A percentile compares a stretch with the other conserved stretches of the same genome.
Evolutionary conservation across 2,888 invertebrate species (phyloP).

Genomic region (Zaprionus bogoriensis): DNA sequence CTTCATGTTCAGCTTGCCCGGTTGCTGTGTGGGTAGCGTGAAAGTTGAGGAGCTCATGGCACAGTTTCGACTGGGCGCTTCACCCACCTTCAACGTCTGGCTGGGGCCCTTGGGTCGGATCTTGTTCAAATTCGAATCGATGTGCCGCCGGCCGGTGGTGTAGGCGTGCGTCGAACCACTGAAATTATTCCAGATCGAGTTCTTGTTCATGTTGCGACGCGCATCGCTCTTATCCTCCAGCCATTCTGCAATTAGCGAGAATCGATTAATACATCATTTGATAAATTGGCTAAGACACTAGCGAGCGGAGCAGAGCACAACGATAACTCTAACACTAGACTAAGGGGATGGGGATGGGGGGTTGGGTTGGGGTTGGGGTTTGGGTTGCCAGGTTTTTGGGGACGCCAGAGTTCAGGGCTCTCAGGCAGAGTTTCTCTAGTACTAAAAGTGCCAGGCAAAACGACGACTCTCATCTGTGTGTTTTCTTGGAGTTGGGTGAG

Average conservation of each 20-base stretch:
- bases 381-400: background rate
- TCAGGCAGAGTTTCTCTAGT: background rate
- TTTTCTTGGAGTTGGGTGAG: background rate
- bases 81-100: constrained; percentile 86
- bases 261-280: constrained; percentile 8
- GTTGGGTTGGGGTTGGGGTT: background rate
- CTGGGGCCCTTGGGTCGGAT: constrained; percentile 87
- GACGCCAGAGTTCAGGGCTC: background rate
- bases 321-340: background rate
- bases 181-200: constrained; percentile 85
- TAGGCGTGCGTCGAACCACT: constrained; percentile 87
- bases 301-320: background rate
- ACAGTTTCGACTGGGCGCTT: constrained; percentile 67
- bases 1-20: constrained; percentile 94
- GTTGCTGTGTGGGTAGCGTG: constrained; percentile 86
- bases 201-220: constrained; percentile 81
- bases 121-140: constrained; percentile 84
- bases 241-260: constrained; percentile 83
- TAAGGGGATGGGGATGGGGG: background rate
- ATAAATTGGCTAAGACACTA: background rate
- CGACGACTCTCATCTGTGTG: background rate
- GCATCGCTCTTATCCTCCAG: constrained; percentile 83
- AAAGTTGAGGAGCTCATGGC: constrained; percentile 68
- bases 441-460: background rate
- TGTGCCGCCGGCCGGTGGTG: constrained; percentile 87